Conservation (phyloP, 2,113 vertebrate genomes). For the Perognathus longimembris region DNA sequence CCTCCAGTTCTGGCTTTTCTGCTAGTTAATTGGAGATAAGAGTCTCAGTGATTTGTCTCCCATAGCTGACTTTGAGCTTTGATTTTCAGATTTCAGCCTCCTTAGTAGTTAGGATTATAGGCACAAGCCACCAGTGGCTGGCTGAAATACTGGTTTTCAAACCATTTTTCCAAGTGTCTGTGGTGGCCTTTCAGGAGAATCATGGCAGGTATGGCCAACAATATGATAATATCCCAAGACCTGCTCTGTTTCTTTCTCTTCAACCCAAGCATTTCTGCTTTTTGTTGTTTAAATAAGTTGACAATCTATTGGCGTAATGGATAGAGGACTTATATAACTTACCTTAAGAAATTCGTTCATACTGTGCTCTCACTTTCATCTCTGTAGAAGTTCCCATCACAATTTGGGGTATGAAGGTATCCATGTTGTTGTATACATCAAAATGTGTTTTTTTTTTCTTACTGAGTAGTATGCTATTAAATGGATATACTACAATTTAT, state of each 20-base stretch:
- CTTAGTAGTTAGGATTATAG: too few relatives aligned
- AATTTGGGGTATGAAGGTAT: background rate
- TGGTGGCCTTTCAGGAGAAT: background rate
- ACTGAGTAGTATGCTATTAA: background rate
- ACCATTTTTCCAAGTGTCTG: background rate
- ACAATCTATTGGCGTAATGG: background rate
- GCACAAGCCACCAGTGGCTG: too few relatives aligned
- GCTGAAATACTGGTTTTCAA: background rate
- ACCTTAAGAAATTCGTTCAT: background rate
- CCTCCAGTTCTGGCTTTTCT: too few relatives aligned
- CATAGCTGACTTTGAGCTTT: background rate
- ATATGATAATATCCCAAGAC: background rate
- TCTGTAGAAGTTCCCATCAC: background rate
- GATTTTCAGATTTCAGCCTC: background rate
- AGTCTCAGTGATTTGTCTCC: too few relatives aligned
- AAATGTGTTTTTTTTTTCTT: background rate
- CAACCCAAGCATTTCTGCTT: background rate
- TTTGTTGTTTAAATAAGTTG: constrained; percentile 21
- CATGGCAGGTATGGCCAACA: background rate
- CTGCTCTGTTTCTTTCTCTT: background rate
- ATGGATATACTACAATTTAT: background rate
- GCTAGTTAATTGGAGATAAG: too few relatives aligned
- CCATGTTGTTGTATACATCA: background rate
- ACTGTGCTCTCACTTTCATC: background rate
- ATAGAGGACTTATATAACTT: background rate